A percentile compares a stretch with the other conserved stretches of the same genome.
These are phyloP conservation scores for Acyrthosiphon pisum DNA, from an alignment of 1,140 invertebrate species.

Conservation along the genomic window DNA sequence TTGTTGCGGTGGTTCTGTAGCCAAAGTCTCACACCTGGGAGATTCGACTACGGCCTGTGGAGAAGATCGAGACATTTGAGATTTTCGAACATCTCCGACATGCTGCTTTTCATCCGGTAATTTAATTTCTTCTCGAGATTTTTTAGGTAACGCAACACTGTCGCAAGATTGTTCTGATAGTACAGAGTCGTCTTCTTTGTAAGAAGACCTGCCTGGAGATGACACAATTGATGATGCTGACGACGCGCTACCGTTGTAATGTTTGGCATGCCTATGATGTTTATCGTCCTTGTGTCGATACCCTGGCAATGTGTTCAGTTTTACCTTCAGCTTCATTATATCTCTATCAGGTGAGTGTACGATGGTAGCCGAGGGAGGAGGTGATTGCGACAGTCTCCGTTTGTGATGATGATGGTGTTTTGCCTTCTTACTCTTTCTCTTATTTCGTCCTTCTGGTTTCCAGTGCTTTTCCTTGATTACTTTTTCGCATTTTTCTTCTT, in stretches of 20 bases:
- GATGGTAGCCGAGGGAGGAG: conserved; percentile 61
- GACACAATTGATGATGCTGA: not conserved
- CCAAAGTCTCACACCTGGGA: not conserved
- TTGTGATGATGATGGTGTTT: conserved; percentile 61
- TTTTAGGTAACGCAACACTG: not conserved
- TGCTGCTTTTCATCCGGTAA: not conserved
- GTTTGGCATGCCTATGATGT: conserved; percentile 45
- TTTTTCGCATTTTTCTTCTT: conserved; percentile 59
- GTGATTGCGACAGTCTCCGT: conserved; percentile 57
- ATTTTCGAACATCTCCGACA: not conserved
- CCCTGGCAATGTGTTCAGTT: conserved; percentile 59
- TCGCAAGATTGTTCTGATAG: conserved; percentile 31
- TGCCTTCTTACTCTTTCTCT: conserved; percentile 61
- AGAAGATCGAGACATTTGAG: not conserved
- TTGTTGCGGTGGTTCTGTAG: not conserved
- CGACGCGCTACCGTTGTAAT: conserved; percentile 23
- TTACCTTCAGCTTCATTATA: conserved; percentile 62
- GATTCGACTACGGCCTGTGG: not conserved
- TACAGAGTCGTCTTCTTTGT: conserved; percentile 35
- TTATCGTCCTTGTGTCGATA: conserved; percentile 48
- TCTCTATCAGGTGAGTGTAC: conserved; percentile 60
- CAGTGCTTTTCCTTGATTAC: conserved; percentile 49
- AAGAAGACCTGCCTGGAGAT: conserved; percentile 22
- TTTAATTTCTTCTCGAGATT: not conserved
- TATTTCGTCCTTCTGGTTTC: conserved; percentile 39